Evolutionary conservation across 2,113 vertebrate genomes (phyloP).

Genomic region (Pyrgilauda ruficollis): DNA sequence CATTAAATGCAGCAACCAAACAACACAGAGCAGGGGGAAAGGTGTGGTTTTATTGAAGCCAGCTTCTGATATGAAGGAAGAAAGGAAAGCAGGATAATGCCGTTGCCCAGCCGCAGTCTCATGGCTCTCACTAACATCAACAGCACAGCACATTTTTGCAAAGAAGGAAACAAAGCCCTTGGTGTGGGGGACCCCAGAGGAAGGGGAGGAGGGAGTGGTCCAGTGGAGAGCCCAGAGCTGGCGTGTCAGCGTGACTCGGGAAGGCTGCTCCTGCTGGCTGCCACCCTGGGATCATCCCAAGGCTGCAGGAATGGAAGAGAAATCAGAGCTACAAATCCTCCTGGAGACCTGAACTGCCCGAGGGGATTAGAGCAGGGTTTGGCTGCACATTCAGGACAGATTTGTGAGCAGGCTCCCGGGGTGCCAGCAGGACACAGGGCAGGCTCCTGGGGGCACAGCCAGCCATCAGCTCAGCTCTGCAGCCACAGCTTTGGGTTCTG

Average conservation of each 20-base stretch:
- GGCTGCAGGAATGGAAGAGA: not conserved
- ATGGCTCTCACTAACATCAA: not conserved
- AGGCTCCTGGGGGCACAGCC: fast-evolving
- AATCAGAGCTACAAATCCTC: not conserved
- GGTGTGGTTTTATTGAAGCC: not conserved
- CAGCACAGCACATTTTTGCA: not conserved
- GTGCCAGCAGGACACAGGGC: not conserved
- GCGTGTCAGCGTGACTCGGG: not conserved
- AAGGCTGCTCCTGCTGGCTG: not conserved
- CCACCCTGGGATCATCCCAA: not conserved
- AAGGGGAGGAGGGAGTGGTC: not conserved
- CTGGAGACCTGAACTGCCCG: not conserved
- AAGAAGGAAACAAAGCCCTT: not conserved
- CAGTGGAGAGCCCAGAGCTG: not conserved
- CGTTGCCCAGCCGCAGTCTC: not conserved
- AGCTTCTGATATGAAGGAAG: not conserved
- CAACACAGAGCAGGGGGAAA: not conserved
- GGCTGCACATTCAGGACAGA: not conserved
- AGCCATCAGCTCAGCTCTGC: not conserved
- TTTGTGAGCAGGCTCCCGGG: not conserved
- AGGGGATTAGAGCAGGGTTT: not conserved
- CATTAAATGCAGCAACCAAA: not conserved
- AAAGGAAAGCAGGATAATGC: not conserved
- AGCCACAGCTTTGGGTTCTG: not conserved
- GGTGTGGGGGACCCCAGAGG: not conserved